Evolutionary conservation across 2,113 vertebrate species (phyloP), one percentile per base, ranked within the genome.

Genomic region (Sisor rabdophorus): DNA sequence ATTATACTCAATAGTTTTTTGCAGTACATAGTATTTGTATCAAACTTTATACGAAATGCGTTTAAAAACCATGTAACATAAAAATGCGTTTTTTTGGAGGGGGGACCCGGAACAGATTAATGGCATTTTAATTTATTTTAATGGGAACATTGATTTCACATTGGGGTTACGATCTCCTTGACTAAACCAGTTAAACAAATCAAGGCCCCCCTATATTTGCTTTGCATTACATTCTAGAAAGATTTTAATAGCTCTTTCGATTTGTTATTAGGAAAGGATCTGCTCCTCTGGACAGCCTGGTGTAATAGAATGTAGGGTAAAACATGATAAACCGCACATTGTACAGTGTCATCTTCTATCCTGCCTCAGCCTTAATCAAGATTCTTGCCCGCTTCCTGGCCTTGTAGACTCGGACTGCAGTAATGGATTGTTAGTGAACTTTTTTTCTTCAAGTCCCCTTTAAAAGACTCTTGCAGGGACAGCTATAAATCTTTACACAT

Each of bases 361-460:
- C 48, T 17, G 50, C 53, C 56, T 19, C n/a, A 17, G 58, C 71
- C 19, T 28, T 76, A 26, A 68, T 76, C 75, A 69, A 26, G 53
- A 76, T 68, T 76, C 75, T 30, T n/a, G 28, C 50, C 15, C 32
- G 2, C 17, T n/a, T 15, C 55, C 58, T 55, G n/a, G 47, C 76
- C 68, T 71, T 52, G 44, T 71, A 30, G n/a, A 47, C 68, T 55
- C 58, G 40, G 56, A 26, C 30, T 13, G 11, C 56, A 30, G 13
- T 71, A 71, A 71, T 71, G 68, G 76, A 78, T 71, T 54, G 56
- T 78, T 78, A 54, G 30, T 54, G 30, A 32, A 16, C 17, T 71
- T 22, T 71, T 60, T 61, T 53, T 44, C 10, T 44, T 44, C 10
- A 77, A 77, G 67, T 63, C 28, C n/a, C 11, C 68, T 71, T 60